Percentiles rank a stretch among this genome's conserved stretches.
These are phyloP conservation scores for Chrysopa pallens DNA, from an alignment of 1,140 invertebrate species.

Conservation along the genomic window DNA sequence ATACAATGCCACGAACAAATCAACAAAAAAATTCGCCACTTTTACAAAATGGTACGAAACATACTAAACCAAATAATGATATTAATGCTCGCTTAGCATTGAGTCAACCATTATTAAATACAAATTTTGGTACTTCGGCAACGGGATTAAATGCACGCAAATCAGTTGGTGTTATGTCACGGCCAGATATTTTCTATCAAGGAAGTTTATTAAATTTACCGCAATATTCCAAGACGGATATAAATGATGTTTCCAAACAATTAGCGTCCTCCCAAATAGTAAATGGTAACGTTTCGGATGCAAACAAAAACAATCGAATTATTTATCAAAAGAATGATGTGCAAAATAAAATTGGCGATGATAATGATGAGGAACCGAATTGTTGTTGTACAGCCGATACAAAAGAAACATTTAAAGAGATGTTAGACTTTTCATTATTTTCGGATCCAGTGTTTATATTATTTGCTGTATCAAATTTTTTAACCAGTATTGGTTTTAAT, in stretches of 20 bases:
- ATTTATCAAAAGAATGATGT: conserved; percentile 1
- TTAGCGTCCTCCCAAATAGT: conserved; percentile 2
- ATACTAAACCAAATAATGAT: conserved; percentile 22
- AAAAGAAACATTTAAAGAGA: conserved; percentile 52
- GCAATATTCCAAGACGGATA: conserved; percentile 23
- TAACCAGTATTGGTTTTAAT: conserved; percentile 92
- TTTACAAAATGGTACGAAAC: conserved; percentile 13
- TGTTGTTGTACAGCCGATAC: conserved; percentile 33
- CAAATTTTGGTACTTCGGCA: conserved; percentile 1
- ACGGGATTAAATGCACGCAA: conserved; percentile 11
- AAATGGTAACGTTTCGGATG: no score
- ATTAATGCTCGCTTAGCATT: conserved; percentile 33
- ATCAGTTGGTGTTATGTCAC: conserved; percentile 53
- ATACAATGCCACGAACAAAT: conserved; percentile 16
- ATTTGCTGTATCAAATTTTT: conserved; percentile 85
- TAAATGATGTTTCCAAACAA: conserved; percentile 19
- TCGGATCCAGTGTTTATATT: conserved; percentile 76
- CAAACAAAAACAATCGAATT: no score
- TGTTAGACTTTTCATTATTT: conserved; percentile 72
- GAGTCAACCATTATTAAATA: conserved; percentile 40
- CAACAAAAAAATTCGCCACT: conserved; percentile 3
- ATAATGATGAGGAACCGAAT: conserved; percentile 14
- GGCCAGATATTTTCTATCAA: conserved; percentile 75
- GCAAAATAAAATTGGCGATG: conserved; percentile 12
- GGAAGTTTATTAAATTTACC: conserved; percentile 47